These are phyloP conservation scores for Propsilocerus akamusi DNA, from an alignment of 1,140 invertebrate genomes.

Conservation along the genomic window DNA sequence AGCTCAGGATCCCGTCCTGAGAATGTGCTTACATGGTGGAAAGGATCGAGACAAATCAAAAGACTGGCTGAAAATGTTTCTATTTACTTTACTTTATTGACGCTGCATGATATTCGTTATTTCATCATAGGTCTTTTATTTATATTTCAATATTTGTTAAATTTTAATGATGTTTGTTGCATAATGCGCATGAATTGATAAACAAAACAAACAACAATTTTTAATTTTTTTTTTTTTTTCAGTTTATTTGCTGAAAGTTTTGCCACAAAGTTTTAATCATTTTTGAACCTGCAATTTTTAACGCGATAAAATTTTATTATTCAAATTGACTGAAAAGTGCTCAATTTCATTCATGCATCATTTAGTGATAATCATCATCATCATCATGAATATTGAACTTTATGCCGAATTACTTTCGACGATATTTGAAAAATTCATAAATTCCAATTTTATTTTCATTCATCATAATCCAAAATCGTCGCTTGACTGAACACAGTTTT, in stretches of 20 bases:
- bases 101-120: background rate
- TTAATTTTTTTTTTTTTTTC: no score
- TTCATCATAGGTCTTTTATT: background rate
- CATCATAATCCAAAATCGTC: conserved; percentile 24
- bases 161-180: background rate
- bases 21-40: conserved; percentile 70
- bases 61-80: conserved; percentile 59
- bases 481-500: conserved; percentile 61
- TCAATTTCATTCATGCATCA: conserved; percentile 71
- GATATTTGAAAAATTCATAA: background rate
- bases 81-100: conserved; percentile 16
- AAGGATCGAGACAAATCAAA: conserved; percentile 57
- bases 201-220: no score
- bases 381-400: conserved; percentile 69
- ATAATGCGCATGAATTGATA: conserved; percentile 8
- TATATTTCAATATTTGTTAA: no score
- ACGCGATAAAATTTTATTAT: conserved; percentile 8
- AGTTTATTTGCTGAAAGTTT: conserved; percentile 60
- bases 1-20: conserved; percentile 63
- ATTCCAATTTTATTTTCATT: background rate
- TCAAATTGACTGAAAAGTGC: conserved; percentile 48
- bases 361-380: conserved; percentile 57
- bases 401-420: conserved; percentile 57
- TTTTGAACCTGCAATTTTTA: background rate
- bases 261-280: conserved; percentile 67